Conservation (phyloP, 2,113 vertebrate genomes). For the Triplophysa siluroides region DNA sequence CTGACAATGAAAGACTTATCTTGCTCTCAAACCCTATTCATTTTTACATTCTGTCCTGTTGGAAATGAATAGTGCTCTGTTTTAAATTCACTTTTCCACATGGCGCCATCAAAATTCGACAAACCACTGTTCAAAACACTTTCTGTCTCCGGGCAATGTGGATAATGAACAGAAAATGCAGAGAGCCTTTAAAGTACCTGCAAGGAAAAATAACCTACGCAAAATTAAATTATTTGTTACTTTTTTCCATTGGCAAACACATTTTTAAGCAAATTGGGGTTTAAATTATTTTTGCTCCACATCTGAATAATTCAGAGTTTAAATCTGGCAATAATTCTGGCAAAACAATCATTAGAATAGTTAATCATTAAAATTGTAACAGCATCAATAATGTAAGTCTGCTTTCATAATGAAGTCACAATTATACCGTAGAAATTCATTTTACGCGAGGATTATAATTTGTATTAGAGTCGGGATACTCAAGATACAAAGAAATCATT, state of each 20-base stretch:
- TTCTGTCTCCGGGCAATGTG: slow-evolving; percentile 10
- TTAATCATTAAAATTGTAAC: not conserved
- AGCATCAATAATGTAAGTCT: slow-evolving; percentile 18
- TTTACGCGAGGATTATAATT: slow-evolving; percentile 1
- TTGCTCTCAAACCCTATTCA: slow-evolving; percentile 26
- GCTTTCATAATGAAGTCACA: not conserved
- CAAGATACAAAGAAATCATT: not conserved
- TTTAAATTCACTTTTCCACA: slow-evolving; percentile 38
- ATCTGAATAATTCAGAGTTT: slow-evolving; percentile 29
- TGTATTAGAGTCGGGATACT: not conserved
- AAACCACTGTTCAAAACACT: slow-evolving; percentile 6
- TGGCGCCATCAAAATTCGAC: slow-evolving; percentile 24
- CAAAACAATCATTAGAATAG: slow-evolving; percentile 12
- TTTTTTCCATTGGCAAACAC: slow-evolving; percentile 15
- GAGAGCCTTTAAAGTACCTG: not conserved
- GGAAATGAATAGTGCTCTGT: slow-evolving; percentile 33
- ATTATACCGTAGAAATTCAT: slow-evolving; percentile 6
- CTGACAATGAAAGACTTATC: slow-evolving; percentile 41
- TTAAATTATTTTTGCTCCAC: not conserved
- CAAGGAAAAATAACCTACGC: not conserved
- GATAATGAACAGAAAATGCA: slow-evolving; percentile 34
- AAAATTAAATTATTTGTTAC: not conserved
- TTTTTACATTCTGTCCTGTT: slow-evolving; percentile 32
- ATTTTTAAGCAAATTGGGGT: slow-evolving; percentile 14
- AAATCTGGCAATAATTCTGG: slow-evolving; percentile 12